phyloP scores from a whole-genome alignment of 2,113 vertebrate genomes.

The Benitochromis conjunctus region DNA sequence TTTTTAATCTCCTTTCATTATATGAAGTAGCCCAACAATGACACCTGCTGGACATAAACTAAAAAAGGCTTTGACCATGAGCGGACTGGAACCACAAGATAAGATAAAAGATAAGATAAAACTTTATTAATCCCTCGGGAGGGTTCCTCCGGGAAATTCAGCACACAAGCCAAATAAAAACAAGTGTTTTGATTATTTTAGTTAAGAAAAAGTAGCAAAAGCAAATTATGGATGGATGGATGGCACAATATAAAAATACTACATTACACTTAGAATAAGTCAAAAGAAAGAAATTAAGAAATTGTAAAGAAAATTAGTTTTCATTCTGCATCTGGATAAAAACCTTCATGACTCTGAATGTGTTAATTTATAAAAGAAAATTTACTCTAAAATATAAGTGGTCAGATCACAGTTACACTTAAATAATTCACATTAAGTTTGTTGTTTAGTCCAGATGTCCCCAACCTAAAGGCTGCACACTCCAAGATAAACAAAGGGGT shows the following conservation, averaged over 20 bases:
- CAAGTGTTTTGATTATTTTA: background rate
- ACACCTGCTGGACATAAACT: slow-evolving; percentile 4
- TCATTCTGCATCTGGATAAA: background rate
- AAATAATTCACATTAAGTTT: background rate
- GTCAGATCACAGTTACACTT: background rate
- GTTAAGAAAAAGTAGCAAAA: background rate
- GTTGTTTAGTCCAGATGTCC: background rate
- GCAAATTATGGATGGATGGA: background rate
- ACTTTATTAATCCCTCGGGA: too few relatives aligned
- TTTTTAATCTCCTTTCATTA: background rate
- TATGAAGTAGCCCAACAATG: background rate
- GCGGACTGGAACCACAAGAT: background rate
- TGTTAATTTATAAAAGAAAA: background rate
- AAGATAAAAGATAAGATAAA: too few relatives aligned
- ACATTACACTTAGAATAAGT: background rate
- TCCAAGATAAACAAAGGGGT: background rate
- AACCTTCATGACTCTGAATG: background rate
- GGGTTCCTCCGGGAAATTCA: too few relatives aligned
- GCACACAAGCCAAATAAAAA: background rate
- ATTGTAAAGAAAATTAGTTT: background rate
- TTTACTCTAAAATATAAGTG: background rate
- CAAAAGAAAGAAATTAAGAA: background rate
- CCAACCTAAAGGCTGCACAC: background rate
- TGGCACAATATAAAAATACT: background rate
- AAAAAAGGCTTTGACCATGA: background rate